Percentiles rank a stretch among this genome's conserved stretches.
phyloP scores from a whole-genome alignment of 2,888 invertebrate genomes.

The Platycheirus rosarum region DNA sequence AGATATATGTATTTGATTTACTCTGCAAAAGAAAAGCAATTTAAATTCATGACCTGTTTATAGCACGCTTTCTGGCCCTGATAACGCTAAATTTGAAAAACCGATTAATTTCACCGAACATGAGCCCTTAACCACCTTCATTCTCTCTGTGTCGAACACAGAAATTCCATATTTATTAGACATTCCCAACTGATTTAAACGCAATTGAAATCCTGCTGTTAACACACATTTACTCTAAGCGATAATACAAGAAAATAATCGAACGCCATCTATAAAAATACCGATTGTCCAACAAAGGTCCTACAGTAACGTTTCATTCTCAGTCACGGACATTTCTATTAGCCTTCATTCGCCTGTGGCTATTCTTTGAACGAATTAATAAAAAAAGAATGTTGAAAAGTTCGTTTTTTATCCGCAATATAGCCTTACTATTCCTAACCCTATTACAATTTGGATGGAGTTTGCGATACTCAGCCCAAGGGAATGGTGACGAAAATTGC shows the following conservation, averaged over 20 bases:
- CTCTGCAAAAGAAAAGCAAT: constrained; percentile 18
- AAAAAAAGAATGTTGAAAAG: constrained; percentile 42
- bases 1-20: too few species aligned
- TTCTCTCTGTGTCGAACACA: constrained; percentile 53
- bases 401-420: constrained; percentile 41
- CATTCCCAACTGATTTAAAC: constrained; percentile 56
- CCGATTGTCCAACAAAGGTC: constrained; percentile 3
- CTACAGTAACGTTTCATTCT: constrained; percentile 50
- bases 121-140: constrained; percentile 11
- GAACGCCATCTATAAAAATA: constrained; percentile 58
- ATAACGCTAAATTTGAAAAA: too few species aligned
- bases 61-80: neutral
- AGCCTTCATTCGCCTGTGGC: constrained; percentile 36
- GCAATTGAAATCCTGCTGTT: constrained; percentile 70
- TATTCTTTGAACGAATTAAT: constrained; percentile 9
- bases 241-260: constrained; percentile 36
- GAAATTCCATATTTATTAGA: constrained; percentile 66
- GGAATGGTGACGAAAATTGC: constrained; percentile 88
- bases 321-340: constrained; percentile 1
- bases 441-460: constrained; percentile 47
- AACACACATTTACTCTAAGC: constrained; percentile 52
- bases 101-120: constrained; percentile 21
- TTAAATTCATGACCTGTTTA: constrained; percentile 60
- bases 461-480: constrained; percentile 78
- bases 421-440: constrained; percentile 55